Evolutionary conservation across 2,888 invertebrate species (phyloP).

Genomic region (Clistopyga incitator): DNA sequence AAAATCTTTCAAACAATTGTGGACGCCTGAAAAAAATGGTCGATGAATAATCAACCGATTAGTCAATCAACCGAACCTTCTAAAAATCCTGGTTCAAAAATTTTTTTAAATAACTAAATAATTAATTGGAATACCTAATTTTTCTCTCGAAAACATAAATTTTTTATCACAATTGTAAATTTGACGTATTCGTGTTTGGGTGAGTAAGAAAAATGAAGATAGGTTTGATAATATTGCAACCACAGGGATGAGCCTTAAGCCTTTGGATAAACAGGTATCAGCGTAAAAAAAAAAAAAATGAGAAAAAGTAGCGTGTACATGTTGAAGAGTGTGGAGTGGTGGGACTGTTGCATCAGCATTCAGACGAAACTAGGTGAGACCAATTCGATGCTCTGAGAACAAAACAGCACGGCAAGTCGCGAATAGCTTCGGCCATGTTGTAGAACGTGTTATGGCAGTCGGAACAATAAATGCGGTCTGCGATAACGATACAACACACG

Average conservation of each 20-base stretch:
- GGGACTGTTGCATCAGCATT: neutral
- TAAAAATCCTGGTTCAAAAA: too few relatives aligned
- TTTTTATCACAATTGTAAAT: too few relatives aligned
- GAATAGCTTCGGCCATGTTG: conserved; percentile 15
- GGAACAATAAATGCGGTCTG: conserved; percentile 60
- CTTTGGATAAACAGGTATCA: neutral
- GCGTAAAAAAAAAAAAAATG: neutral
- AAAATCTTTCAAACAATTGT: too few relatives aligned
- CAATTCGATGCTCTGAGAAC: conserved; percentile 25
- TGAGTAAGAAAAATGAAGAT: neutral
- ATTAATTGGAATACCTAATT: too few relatives aligned
- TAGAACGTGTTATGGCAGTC: conserved; percentile 32
- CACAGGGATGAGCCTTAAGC: neutral
- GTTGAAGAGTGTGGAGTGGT: neutral
- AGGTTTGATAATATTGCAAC: neutral
- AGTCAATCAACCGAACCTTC: too few relatives aligned
- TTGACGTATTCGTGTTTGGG: neutral
- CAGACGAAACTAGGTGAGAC: conserved; percentile 8
- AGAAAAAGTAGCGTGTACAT: neutral
- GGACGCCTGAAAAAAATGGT: too few relatives aligned
- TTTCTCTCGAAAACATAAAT: too few relatives aligned
- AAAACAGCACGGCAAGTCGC: neutral
- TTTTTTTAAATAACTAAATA: too few relatives aligned
- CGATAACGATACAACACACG: conserved; percentile 61
- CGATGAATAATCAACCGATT: too few relatives aligned